A percentile compares a stretch with the other conserved stretches of the same genome.
Conservation (phyloP, 1,140 invertebrate genomes). For the Saxidomus purpurata region DNA sequence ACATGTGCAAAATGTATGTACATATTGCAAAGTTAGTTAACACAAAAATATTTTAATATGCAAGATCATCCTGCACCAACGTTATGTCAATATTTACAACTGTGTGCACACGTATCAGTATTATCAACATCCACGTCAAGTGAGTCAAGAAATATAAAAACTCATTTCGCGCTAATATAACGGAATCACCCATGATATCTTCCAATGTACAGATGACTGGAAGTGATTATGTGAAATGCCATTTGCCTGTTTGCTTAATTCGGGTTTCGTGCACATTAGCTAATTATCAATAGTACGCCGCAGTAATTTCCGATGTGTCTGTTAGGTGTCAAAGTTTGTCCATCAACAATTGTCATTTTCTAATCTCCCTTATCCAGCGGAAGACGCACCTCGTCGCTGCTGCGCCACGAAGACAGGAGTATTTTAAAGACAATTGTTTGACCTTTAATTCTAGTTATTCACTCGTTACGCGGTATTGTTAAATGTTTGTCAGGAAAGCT, state of each 20-base stretch:
- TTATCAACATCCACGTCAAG: too few relatives aligned
- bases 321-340: not conserved
- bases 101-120: too few relatives aligned
- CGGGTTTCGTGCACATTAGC: slow-evolving; percentile 18
- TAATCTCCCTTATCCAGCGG: not conserved
- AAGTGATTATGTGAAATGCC: not conserved
- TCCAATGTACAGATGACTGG: not conserved
- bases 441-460: too few relatives aligned
- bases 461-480: too few relatives aligned
- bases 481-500: too few relatives aligned
- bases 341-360: slow-evolving; percentile 1
- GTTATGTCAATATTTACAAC: too few relatives aligned
- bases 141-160: not conserved
- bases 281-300: not conserved
- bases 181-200: not conserved
- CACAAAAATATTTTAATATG: too few relatives aligned
- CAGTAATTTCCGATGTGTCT: slow-evolving; percentile 23
- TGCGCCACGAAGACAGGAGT: too few relatives aligned
- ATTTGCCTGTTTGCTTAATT: not conserved
- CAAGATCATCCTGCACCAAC: too few relatives aligned
- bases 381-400: not conserved
- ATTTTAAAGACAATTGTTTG: too few relatives aligned
- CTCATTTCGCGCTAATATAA: not conserved
- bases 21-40: too few relatives aligned
- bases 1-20: too few relatives aligned